Evolutionary conservation across 2,797 vertebrate genomes (phyloP).

Genomic region (Enteromius argenteus): DNA sequence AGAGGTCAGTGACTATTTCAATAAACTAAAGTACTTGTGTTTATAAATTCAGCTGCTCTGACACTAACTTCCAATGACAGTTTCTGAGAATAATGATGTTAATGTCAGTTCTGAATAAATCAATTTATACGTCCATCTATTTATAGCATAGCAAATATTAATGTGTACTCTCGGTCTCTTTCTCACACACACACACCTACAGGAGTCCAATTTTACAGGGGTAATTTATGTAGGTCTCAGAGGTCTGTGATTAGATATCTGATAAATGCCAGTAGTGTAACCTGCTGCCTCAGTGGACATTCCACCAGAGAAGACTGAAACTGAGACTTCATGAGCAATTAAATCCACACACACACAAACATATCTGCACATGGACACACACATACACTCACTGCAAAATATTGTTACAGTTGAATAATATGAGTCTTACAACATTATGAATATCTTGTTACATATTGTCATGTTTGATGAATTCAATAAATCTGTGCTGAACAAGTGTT

Average conservation of each 20-base stretch:
- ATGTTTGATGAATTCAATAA: not conserved
- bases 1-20: not conserved
- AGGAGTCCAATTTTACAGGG: slow-evolving; percentile 70
- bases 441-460: not conserved
- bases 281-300: slow-evolving; percentile 68
- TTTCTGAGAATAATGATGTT: not conserved
- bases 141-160: slow-evolving; percentile 2
- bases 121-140: not conserved
- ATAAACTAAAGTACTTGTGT: not conserved
- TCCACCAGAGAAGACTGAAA: slow-evolving; percentile 65
- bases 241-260: slow-evolving; percentile 74
- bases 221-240: slow-evolving; percentile 70
- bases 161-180: not conserved
- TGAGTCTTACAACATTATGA: not conserved
- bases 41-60: not conserved
- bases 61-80: not conserved
- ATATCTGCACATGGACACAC: slow-evolving; percentile 14
- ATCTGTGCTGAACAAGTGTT: not conserved
- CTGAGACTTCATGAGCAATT: slow-evolving; percentile 54
- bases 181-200: slow-evolving; percentile 53
- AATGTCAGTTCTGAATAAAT: not conserved
- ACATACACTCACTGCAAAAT: not conserved
- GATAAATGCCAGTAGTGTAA: slow-evolving; percentile 77
- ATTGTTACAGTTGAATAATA: not conserved
- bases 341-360: slow-evolving; percentile 46